These are phyloP conservation scores for Ptilorrhoa leucosticta DNA, from an alignment of 2,113 vertebrate species.

Conservation along the genomic window DNA sequence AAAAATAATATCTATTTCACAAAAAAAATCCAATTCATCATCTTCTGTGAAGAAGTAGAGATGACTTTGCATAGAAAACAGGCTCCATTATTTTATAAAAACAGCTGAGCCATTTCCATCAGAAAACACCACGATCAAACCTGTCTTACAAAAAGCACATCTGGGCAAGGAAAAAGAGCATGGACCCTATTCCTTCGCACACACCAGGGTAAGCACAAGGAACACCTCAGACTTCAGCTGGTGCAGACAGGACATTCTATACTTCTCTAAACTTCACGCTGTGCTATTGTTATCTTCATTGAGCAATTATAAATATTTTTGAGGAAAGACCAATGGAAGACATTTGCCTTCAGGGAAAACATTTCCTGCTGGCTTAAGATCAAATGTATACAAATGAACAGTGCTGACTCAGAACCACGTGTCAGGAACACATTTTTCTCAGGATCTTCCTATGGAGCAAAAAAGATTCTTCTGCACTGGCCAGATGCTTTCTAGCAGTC, in stretches of 20 bases:
- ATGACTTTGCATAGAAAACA: slow-evolving; percentile 51
- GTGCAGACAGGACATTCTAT: fast-evolving
- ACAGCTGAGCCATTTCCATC: neutral
- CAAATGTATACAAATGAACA: neutral
- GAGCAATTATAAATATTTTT: neutral
- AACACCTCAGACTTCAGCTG: neutral
- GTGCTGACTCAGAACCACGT: neutral
- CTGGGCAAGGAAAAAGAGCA: neutral
- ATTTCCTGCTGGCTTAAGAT: neutral
- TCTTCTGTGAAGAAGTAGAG: neutral
- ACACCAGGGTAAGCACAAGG: neutral
- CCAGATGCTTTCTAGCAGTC: neutral
- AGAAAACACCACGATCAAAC: neutral
- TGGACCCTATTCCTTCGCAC: neutral
- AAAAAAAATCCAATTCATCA: neutral
- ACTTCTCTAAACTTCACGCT: neutral
- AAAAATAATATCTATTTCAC: neutral
- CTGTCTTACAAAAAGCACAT: neutral
- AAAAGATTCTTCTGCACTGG: neutral
- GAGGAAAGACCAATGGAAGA: slow-evolving; percentile 15
- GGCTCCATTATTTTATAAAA: neutral
- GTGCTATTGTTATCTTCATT: neutral
- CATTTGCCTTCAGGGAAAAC: neutral
- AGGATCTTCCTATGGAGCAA: neutral
- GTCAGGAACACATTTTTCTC: neutral